Conservation (phyloP, 2,888 invertebrate genomes). For the Drosophila eohydei region DNA sequence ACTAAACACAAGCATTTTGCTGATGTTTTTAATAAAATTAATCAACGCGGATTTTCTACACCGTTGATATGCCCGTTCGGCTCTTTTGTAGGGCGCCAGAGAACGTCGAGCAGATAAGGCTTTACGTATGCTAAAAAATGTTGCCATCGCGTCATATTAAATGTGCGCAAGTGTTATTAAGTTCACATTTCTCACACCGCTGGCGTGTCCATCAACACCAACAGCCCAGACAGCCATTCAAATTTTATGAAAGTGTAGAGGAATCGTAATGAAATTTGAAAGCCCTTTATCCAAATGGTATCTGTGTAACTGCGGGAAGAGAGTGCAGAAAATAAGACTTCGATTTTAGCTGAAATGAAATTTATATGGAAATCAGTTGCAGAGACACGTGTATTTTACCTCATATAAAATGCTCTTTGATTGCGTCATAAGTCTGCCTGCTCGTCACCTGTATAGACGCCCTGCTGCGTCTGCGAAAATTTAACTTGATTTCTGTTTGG, state of each 20-base stretch:
- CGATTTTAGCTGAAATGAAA: not conserved
- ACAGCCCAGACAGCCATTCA: slow-evolving; percentile 13
- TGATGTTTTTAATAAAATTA: not conserved
- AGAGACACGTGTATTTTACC: not conserved
- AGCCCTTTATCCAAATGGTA: slow-evolving; percentile 3
- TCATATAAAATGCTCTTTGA: not conserved
- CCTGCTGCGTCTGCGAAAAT: slow-evolving; percentile 18
- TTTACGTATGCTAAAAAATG: slow-evolving; percentile 50
- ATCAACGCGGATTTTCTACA: not conserved
- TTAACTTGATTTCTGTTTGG: slow-evolving; percentile 49
- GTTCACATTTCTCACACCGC: slow-evolving; percentile 71
- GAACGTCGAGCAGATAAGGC: slow-evolving; percentile 30
- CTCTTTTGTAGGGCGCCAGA: not conserved
- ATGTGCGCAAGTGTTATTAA: slow-evolving; percentile 70
- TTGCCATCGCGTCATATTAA: slow-evolving; percentile 54
- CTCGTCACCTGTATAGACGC: too few relatives aligned
- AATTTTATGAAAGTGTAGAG: slow-evolving; percentile 9
- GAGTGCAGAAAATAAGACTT: not conserved
- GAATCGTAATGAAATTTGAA: slow-evolving; percentile 24
- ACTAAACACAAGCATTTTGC: not conserved
- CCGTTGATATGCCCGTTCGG: not conserved
- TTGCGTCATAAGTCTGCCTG: not conserved
- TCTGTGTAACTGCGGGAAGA: not conserved
- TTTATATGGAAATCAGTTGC: not conserved
- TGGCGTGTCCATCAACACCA: slow-evolving; percentile 24